Evolutionary conservation across 2,888 invertebrate species (phyloP).

Genomic region (Agrilus biguttatus): DNA sequence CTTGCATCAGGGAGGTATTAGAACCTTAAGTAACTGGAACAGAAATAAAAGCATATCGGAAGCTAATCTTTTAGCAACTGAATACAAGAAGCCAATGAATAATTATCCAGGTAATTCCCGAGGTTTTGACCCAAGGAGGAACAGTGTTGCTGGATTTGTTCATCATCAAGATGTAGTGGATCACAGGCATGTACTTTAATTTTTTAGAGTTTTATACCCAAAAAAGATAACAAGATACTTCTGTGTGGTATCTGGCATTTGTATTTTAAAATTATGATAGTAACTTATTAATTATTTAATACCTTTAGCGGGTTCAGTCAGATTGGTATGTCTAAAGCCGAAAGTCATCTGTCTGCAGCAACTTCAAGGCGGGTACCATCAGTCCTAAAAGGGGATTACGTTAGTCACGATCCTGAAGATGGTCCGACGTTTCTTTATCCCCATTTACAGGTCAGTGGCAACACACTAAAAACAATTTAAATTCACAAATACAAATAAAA

Average conservation of each 20-base stretch:
- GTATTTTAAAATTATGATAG: background rate
- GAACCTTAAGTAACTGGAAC: conserved; percentile 29
- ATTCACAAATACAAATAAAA: too few species aligned
- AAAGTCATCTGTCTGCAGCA: conserved; percentile 45
- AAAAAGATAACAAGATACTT: background rate
- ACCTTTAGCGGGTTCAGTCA: conserved; percentile 10
- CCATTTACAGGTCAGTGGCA: conserved; percentile 44
- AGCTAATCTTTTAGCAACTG: conserved; percentile 63
- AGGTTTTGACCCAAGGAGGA: conserved; percentile 35
- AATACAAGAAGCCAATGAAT: conserved; percentile 30
- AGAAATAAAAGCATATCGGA: conserved; percentile 65
- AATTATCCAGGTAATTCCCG: conserved; percentile 24
- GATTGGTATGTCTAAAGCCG: conserved; percentile 45
- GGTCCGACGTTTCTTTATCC: conserved; percentile 40
- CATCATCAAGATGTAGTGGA: conserved; percentile 36
- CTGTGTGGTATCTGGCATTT: background rate
- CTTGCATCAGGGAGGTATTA: conserved; percentile 54
- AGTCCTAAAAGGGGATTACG: conserved; percentile 40
- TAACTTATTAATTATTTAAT: too few species aligned
- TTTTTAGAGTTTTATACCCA: background rate
- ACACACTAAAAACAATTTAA: too few species aligned
- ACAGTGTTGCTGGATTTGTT: conserved; percentile 45
- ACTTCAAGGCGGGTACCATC: conserved; percentile 38
- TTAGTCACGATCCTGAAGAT: conserved; percentile 39
- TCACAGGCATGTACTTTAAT: conserved; percentile 31